These are phyloP conservation scores for Odontesthes bonariensis DNA, from an alignment of 2,113 vertebrate species.

Conservation along the genomic window DNA sequence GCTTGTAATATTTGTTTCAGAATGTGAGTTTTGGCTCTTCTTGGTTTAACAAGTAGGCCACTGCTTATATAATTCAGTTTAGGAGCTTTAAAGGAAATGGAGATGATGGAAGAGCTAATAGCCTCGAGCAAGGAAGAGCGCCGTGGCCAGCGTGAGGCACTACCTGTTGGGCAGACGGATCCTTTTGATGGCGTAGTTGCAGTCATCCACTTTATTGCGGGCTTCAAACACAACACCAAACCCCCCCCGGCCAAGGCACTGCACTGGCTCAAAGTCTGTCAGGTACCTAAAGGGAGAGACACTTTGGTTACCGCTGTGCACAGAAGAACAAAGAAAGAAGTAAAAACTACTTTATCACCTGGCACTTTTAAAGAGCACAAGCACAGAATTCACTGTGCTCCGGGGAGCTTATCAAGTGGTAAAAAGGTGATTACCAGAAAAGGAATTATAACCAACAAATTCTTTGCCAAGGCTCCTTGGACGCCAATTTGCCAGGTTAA, in stretches of 20 bases:
- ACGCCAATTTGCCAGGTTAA: slow-evolving; percentile 1
- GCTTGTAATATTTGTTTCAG: slow-evolving; percentile 17
- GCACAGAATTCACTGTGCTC: too few species aligned
- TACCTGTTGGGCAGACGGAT: slow-evolving; percentile 98
- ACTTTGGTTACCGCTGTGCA: slow-evolving; percentile 14
- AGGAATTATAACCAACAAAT: slow-evolving; percentile 1
- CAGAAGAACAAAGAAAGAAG: not conserved
- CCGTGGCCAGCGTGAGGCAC: not conserved
- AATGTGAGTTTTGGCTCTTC: not conserved
- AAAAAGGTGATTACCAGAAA: slow-evolving; percentile 1
- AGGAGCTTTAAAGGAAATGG: slow-evolving; percentile 15
- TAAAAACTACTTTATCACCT: not conserved
- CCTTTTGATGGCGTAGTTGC: slow-evolving; percentile 98
- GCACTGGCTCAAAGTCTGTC: slow-evolving; percentile 97
- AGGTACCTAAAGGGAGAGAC: slow-evolving; percentile 86
- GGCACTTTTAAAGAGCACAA: too few species aligned
- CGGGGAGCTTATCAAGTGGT: not conserved
- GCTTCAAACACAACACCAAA: slow-evolving; percentile 99
- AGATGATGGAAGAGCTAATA: slow-evolving; percentile 22
- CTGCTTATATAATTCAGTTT: slow-evolving; percentile 26
- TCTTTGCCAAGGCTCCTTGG: not conserved
- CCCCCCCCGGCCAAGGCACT: slow-evolving; percentile 95
- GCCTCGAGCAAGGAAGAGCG: slow-evolving; percentile 12
- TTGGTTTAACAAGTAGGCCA: slow-evolving; percentile 1
- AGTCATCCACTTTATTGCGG: slow-evolving; percentile 98